Base-by-base conservation (phyloP, 2,888 invertebrate species). In the Rhagonycha lutea region DNA sequence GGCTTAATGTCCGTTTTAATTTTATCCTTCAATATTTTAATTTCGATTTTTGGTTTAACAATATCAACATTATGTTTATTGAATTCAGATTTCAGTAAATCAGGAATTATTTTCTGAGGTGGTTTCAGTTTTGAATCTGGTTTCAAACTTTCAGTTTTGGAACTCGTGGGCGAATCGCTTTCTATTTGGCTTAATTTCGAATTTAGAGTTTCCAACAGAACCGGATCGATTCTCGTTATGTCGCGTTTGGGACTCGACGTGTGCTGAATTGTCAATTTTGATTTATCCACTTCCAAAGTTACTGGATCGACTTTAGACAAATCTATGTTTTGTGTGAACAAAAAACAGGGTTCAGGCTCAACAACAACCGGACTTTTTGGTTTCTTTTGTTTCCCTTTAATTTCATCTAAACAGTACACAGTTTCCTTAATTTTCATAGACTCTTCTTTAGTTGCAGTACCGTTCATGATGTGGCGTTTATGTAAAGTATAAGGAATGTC, bases 401-500 rank as follows among this genome's bases (percentile, higher is more conserved):
- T 26, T 67, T 83, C 84, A 18, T 84, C 83, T 29, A 80, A 80
- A 77, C 83, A 67, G 73, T 82, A 79, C 47, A 81, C 78, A 3
- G 70, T 70, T 74, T 80, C 80, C 67, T 77, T 80, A 47, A 72
- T 69, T 73, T 81, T 81, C n/a, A 69, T 68, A 9, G 73, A 76
- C 68, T 86, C 84, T 85, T 88, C 71, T 84, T 86, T 81, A 0
- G 92, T 91, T 0, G 94, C 94, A 0, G 95, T 95, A 0, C 95
- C 95, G 84, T 96, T 96, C 93, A 95, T 94, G 1, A 95, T 91
- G 84, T 96, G 95, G 4, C 95, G 90, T 84, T 96, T 96, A 85
- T 96, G 95, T 69, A 96, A 88, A 7, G 94, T 94, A 83, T 96
- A 96, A 0, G 96, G 94, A 84, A 96, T 96, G 81, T 96, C 96